Evolutionary conservation across 2,888 invertebrate genomes (phyloP).

Genomic region (Eupithecia vulgata): DNA sequence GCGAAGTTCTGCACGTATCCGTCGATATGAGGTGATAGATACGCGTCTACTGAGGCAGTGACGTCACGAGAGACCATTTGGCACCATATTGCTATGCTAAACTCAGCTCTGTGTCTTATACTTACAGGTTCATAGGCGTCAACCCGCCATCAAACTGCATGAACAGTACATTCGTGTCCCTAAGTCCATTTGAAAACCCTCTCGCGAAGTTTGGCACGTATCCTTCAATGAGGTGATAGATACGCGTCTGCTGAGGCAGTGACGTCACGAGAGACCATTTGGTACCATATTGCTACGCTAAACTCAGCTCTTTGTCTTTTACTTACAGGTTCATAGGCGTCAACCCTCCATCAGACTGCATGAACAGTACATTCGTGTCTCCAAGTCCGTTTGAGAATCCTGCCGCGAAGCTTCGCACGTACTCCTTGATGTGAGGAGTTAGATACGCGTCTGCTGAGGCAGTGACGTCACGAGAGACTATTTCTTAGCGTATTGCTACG

Average conservation of each 20-base stretch:
- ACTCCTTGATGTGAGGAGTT: slow-evolving; percentile 96
- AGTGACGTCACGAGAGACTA: slow-evolving; percentile 82
- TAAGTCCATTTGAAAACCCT: slow-evolving; percentile 92
- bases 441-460: slow-evolving; percentile 98
- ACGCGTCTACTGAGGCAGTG: slow-evolving; percentile 98
- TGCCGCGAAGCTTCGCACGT: slow-evolving; percentile 92
- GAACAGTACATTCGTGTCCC: slow-evolving; percentile 93
- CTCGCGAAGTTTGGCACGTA: slow-evolving; percentile 94
- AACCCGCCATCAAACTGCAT: slow-evolving; percentile 99
- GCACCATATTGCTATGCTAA: not conserved
- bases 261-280: not conserved
- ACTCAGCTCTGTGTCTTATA: not conserved
- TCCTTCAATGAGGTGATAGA: slow-evolving; percentile 95
- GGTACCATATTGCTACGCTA: not conserved
- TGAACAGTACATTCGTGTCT: slow-evolving; percentile 95
- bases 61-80: slow-evolving; percentile 51
- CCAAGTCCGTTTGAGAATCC: slow-evolving; percentile 92
- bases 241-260: slow-evolving; percentile 59
- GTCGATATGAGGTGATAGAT: slow-evolving; percentile 97
- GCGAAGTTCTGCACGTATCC: slow-evolving; percentile 94
- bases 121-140: slow-evolving; percentile 88
- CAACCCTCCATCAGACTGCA: slow-evolving; percentile 99
- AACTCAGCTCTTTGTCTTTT: not conserved
- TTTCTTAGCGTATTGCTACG: not conserved
- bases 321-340: slow-evolving; percentile 88